Evolutionary conservation across 2,113 vertebrate species (phyloP), one percentile per base, ranked within the genome.

Genomic region (Corynorhinus townsendii): DNA sequence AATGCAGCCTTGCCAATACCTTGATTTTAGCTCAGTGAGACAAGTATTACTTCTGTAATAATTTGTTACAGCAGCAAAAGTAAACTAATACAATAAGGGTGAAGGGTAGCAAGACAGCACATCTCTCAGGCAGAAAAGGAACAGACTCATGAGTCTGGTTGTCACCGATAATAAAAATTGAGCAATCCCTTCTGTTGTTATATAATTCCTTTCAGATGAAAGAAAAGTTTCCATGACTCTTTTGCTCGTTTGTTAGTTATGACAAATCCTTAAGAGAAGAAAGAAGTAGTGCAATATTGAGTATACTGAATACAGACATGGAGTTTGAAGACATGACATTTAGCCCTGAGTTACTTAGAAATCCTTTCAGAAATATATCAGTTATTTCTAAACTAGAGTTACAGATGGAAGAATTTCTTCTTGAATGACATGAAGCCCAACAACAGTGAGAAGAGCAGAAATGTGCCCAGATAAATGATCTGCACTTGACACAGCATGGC

Each of bases 401-500:
- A 91, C 75, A 94, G 79, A 95, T 54, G 71, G 62, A 96, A 92
- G 76, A 56, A 86, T 93, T 75, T 89, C 89, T 92, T 92, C 76
- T 52, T 64, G 40, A 93, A 76, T 52, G 96, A 96, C 92, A 89
- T 20, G 54, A 82, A 87, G 79, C 16, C 59, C 69, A 76, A 3
- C 9, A 73, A 62, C 0, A 87, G 79, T 33, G 38, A 92, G 85
- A 97, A 96, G 86, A 89, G 54, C 68, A 92, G 92, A 97, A 97
- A 92, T 45, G 26, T 86, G 90, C 56, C 66, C 84, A 93, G 85
- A 97, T 90, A 86, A 98, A 97, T 88, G 94, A 79, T 96, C 96
- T 96, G 47, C 47, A 93, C 82, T 98, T 96, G 94, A 97, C 38
- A 64, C 93, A 97, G 93, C 87, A 84, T 79, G 93, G 92, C 80